phyloP scores from a whole-genome alignment of 2,888 invertebrate genomes.

The Anoplius nigerrimus region DNA sequence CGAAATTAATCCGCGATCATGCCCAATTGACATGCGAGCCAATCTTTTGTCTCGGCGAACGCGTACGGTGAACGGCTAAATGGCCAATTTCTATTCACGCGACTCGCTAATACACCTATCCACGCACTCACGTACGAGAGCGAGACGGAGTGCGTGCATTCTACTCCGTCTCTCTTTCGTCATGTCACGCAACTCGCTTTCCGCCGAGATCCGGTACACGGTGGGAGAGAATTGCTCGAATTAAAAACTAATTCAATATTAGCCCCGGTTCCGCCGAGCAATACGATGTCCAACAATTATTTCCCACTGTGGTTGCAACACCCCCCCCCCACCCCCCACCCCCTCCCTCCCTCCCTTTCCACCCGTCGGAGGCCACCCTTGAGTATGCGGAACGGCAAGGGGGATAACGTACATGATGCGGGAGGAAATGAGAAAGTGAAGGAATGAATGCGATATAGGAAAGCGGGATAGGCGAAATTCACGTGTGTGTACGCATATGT shows the following conservation, averaged over 20 bases:
- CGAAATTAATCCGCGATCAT: slow-evolving; percentile 65
- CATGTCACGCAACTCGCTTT: background rate
- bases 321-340: background rate
- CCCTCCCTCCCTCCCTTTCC: slow-evolving; percentile 4
- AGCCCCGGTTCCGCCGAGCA: slow-evolving; percentile 51
- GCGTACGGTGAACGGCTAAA: too few relatives aligned
- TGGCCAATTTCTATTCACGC: slow-evolving; percentile 5
- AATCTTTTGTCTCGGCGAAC: background rate
- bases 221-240: slow-evolving; percentile 47
- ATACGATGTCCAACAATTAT: slow-evolving; percentile 58
- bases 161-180: background rate
- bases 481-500: background rate
- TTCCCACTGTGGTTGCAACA: slow-evolving; percentile 24
- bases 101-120: background rate
- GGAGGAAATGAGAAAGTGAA: background rate
- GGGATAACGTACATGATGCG: background rate
- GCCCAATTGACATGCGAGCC: slow-evolving; percentile 50
- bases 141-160: background rate
- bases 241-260: slow-evolving; percentile 70
- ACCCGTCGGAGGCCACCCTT: background rate
- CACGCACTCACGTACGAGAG: background rate
- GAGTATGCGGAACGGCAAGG: background rate
- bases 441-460: background rate
- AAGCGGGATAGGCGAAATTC: slow-evolving; percentile 3
- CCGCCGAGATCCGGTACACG: background rate